Evolutionary conservation across 2,797 vertebrate species (phyloP).

Genomic region (Coccyzus lansbergi): DNA sequence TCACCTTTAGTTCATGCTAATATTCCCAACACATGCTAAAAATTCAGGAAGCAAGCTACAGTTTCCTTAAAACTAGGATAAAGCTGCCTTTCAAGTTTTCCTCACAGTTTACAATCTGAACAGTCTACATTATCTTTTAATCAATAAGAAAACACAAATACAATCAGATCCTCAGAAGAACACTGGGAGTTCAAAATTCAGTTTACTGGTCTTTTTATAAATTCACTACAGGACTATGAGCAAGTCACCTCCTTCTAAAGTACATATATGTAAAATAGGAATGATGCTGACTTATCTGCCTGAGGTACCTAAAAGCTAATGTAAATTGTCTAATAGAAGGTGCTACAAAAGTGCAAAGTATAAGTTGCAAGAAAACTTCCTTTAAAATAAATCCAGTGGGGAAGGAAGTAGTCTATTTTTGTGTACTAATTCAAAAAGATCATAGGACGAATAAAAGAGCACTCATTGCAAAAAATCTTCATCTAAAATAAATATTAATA

Average conservation of each 20-base stretch:
- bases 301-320: not conserved
- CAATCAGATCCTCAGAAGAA: conserved; percentile 1
- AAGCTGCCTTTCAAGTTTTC: not conserved
- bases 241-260: conserved; percentile 21
- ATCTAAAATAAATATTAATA: not conserved
- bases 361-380: not conserved
- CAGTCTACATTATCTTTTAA: not conserved
- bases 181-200: not conserved
- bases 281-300: not conserved
- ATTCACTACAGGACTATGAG: conserved; percentile 31
- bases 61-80: not conserved
- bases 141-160: not conserved
- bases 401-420: not conserved
- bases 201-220: not conserved
- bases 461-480: conserved; percentile 6
- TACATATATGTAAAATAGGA: not conserved
- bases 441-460: not conserved
- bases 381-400: not conserved
- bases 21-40: not conserved
- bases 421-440: not conserved
- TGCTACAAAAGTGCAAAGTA: conserved; percentile 68
- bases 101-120: not conserved
- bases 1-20: not conserved
- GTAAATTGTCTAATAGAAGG: not conserved
- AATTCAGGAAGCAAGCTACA: not conserved